Conservation (phyloP, 1,140 invertebrate genomes). For the Pinna nobilis region DNA sequence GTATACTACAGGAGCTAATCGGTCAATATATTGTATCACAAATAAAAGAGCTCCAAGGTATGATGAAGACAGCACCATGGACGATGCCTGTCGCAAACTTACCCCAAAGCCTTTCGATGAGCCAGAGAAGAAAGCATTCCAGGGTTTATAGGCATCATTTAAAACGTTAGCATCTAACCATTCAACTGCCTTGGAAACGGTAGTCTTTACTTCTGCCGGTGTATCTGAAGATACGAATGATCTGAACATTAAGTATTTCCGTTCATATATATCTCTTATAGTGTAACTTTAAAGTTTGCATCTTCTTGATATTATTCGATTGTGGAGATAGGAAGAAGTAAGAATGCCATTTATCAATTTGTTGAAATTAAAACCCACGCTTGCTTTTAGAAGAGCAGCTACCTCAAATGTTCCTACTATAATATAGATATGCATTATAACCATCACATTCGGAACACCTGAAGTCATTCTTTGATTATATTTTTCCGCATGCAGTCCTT, state of each 20-base stretch:
- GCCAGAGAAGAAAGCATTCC: conserved; percentile 52
- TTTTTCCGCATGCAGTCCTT: background rate
- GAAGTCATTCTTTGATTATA: background rate
- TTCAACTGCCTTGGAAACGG: conserved; percentile 27
- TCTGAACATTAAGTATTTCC: background rate
- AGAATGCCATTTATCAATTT: no score
- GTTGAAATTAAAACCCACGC: no score
- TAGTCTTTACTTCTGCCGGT: conserved; percentile 11
- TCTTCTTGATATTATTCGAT: no score
- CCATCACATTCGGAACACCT: no score
- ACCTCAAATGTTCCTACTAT: no score
- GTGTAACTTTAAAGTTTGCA: no score
- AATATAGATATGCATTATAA: no score
- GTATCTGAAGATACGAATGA: background rate
- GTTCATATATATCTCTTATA: no score
- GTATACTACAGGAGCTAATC: no score
- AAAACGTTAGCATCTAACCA: conserved; percentile 35
- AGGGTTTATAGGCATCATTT: conserved; percentile 26
- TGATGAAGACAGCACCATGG: background rate
- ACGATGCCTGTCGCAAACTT: background rate
- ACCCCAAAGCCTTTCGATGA: conserved; percentile 40
- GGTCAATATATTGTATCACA: no score
- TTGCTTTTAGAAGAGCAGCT: no score
- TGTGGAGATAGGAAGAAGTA: no score
- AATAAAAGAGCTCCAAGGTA: background rate